These are phyloP conservation scores for Austrofundulus limnaeus DNA, from an alignment of 2,113 vertebrate species.

Conservation along the genomic window DNA sequence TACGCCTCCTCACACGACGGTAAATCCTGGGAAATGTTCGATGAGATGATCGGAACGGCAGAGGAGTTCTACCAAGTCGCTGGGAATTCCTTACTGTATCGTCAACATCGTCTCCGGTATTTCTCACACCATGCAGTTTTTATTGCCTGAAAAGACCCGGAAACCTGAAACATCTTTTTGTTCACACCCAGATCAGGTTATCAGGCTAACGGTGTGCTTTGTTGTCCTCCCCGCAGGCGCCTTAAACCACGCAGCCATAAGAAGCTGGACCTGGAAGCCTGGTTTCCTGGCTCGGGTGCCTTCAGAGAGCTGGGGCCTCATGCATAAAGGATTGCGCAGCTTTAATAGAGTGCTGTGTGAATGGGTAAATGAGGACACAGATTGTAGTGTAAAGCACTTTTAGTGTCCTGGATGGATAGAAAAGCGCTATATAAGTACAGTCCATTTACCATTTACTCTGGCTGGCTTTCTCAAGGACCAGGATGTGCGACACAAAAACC, in stretches of 20 bases:
- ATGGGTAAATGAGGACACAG: too few relatives aligned
- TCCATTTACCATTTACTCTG: too few relatives aligned
- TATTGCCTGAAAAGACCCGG: too few relatives aligned
- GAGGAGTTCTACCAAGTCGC: slow-evolving; percentile 91
- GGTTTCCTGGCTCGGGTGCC: slow-evolving; percentile 92
- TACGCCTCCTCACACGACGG: slow-evolving; percentile 92
- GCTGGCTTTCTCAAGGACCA: too few relatives aligned
- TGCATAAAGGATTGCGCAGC: too few relatives aligned
- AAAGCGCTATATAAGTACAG: too few relatives aligned
- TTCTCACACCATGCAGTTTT: background rate
- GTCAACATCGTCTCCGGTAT: slow-evolving; percentile 97
- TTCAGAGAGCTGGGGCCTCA: slow-evolving; percentile 95
- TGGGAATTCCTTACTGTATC: slow-evolving; percentile 94
- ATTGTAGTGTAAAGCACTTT: too few relatives aligned
- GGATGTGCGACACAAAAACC: too few relatives aligned
- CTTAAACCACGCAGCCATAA: slow-evolving; percentile 95
- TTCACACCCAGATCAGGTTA: too few relatives aligned
- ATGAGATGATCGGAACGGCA: slow-evolving; percentile 95
- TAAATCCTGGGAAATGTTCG: slow-evolving; percentile 97
- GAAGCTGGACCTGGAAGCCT: slow-evolving; percentile 96
- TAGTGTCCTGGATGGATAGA: too few relatives aligned
- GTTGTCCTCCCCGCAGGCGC: slow-evolving; percentile 76
- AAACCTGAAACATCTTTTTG: too few relatives aligned
- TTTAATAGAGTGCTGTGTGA: too few relatives aligned
- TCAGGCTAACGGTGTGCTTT: background rate